A percentile compares a stretch with the other conserved stretches of the same genome.
These are phyloP conservation scores for Tapera naevia DNA, from an alignment of 2,797 vertebrate species.

Conservation along the genomic window DNA sequence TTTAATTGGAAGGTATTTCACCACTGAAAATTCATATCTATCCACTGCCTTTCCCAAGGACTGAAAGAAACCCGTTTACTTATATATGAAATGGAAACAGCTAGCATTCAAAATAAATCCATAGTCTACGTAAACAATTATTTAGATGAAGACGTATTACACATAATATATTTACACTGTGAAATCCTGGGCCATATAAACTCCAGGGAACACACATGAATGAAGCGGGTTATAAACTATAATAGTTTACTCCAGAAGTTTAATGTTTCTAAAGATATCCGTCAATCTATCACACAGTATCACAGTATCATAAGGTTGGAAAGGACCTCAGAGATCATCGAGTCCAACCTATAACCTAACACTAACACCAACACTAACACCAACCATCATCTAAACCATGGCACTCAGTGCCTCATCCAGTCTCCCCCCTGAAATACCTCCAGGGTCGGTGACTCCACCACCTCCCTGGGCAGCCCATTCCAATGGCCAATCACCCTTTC, in stretches of 20 bases:
- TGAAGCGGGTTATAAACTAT: neutral
- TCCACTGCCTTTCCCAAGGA: neutral
- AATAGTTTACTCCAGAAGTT: neutral
- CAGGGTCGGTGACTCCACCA: too few species aligned
- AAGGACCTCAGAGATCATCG: too few species aligned
- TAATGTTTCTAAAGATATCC: neutral
- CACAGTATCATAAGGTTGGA: too few species aligned
- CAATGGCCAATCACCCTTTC: too few species aligned
- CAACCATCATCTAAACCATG: too few species aligned
- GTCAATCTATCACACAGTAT: too few species aligned
- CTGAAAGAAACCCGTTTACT: neutral
- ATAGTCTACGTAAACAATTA: neutral
- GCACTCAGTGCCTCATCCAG: too few species aligned
- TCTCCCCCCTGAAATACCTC: too few species aligned
- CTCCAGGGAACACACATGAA: neutral
- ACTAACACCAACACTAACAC: too few species aligned
- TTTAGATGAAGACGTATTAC: neutral
- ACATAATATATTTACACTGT: neutral
- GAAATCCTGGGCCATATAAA: neutral
- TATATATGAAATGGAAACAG: neutral
- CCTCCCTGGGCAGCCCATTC: too few species aligned
- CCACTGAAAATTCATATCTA: neutral
- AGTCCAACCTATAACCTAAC: too few species aligned
- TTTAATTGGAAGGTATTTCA: neutral
- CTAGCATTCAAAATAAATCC: neutral